These are phyloP conservation scores for Augiades crinisus DNA, from an alignment of 2,888 invertebrate species.

Conservation along the genomic window DNA sequence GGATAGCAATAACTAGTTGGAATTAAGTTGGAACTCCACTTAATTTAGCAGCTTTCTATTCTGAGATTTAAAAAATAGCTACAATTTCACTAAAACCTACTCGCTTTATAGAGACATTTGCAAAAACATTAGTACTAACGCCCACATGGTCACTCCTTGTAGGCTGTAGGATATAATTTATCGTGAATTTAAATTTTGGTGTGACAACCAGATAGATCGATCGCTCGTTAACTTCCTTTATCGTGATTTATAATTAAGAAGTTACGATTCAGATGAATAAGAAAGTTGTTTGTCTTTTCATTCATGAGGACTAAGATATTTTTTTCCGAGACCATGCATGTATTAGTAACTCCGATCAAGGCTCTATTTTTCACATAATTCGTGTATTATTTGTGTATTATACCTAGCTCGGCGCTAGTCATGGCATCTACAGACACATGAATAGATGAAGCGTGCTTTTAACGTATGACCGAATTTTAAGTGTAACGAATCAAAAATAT, in stretches of 20 bases:
- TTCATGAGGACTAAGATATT: too few species aligned
- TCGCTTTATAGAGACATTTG: too few species aligned
- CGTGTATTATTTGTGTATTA: not conserved
- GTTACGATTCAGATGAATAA: not conserved
- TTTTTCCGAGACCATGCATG: not conserved
- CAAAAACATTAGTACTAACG: not conserved
- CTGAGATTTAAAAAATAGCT: too few species aligned
- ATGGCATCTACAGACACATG: conserved; percentile 20
- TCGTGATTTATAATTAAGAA: not conserved
- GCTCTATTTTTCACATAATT: not conserved
- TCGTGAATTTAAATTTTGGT: not conserved
- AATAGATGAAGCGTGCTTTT: conserved; percentile 7
- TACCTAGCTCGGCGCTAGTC: conserved; percentile 7
- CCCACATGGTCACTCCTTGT: not conserved
- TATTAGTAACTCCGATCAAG: not conserved
- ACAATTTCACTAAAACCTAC: too few species aligned
- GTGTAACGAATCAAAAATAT: conserved; percentile 25
- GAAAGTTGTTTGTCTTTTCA: not conserved
- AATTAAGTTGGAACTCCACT: too few species aligned
- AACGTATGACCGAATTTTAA: conserved; percentile 6
- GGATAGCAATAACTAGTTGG: too few species aligned
- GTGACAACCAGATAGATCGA: conserved; percentile 3
- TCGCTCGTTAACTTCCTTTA: not conserved
- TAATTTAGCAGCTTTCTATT: too few species aligned
- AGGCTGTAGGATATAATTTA: not conserved